phyloP scores from a whole-genome alignment of 1,140 invertebrate species.

The Solen grandis region DNA sequence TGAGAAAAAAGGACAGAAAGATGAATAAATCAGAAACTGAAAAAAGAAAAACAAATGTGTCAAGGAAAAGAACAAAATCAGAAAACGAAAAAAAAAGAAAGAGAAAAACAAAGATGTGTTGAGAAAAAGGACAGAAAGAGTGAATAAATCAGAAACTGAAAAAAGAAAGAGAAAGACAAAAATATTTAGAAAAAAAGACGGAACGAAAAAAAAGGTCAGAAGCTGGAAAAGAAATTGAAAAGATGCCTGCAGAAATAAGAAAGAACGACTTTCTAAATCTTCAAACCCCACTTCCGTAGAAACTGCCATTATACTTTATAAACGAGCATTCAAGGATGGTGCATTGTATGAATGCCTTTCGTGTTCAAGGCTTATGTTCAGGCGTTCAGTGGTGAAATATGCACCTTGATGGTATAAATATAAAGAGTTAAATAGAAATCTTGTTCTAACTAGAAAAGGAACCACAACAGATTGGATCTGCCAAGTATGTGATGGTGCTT shows the following conservation, averaged over 20 bases:
- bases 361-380: slow-evolving; percentile 48
- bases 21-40: not conserved
- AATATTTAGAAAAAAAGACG: too few relatives aligned
- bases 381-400: slow-evolving; percentile 31
- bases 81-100: too few relatives aligned
- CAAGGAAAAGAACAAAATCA: too few relatives aligned
- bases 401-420: slow-evolving; percentile 13
- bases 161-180: too few relatives aligned
- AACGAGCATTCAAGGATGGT: slow-evolving; percentile 36
- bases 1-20: not conserved
- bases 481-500: slow-evolving; percentile 35
- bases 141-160: not conserved
- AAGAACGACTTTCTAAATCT: slow-evolving; percentile 21
- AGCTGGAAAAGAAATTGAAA: slow-evolving; percentile 35
- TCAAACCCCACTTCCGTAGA: slow-evolving; percentile 7
- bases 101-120: not conserved
- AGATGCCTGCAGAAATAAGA: slow-evolving; percentile 35
- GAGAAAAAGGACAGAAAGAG: slow-evolving; percentile 2
- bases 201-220: too few relatives aligned
- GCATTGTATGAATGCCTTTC: slow-evolving; percentile 41
- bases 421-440: slow-evolving; percentile 36
- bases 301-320: slow-evolving; percentile 32
- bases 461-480: slow-evolving; percentile 40
- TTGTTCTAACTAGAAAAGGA: slow-evolving; percentile 34
- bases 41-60: too few relatives aligned